phyloP scores from a whole-genome alignment of 2,113 vertebrate genomes.

The Periophthalmus modestus region DNA sequence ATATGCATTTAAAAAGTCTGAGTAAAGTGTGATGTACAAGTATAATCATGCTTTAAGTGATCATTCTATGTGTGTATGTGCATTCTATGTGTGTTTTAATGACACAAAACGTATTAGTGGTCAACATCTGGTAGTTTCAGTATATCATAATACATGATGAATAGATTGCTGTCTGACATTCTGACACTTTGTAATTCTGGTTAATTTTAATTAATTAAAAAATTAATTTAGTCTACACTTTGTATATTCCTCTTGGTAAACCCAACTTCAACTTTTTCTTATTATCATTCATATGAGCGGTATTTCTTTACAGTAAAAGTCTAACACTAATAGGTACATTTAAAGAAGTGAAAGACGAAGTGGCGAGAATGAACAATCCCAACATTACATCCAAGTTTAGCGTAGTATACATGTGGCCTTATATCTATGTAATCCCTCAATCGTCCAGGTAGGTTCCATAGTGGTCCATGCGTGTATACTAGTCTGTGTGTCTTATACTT shows the following conservation, averaged over 20 bases:
- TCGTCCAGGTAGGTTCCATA: no score
- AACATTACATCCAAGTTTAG: background rate
- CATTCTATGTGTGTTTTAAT: no score
- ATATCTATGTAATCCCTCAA: no score
- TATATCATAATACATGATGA: background rate
- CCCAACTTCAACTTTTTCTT: background rate
- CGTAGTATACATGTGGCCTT: no score
- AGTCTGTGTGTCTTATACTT: no score
- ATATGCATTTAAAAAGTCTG: no score
- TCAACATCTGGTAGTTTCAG: background rate
- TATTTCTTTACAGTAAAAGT: slow-evolving; percentile 1
- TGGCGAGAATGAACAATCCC: background rate
- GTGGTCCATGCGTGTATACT: no score
- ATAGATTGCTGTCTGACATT: background rate
- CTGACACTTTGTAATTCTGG: background rate
- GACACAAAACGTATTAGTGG: background rate
- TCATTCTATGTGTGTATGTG: no score
- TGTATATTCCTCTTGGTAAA: background rate
- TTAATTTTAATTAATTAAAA: background rate
- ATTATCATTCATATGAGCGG: background rate
- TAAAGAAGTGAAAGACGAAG: slow-evolving; percentile 60
- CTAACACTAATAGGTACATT: slow-evolving; percentile 32
- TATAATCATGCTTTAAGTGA: no score
- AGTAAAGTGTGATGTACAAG: no score
- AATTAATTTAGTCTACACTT: background rate